phyloP scores from a whole-genome alignment of 92 coral and sea anemone genomes.

The Parazoanthus atlanticus region DNA sequence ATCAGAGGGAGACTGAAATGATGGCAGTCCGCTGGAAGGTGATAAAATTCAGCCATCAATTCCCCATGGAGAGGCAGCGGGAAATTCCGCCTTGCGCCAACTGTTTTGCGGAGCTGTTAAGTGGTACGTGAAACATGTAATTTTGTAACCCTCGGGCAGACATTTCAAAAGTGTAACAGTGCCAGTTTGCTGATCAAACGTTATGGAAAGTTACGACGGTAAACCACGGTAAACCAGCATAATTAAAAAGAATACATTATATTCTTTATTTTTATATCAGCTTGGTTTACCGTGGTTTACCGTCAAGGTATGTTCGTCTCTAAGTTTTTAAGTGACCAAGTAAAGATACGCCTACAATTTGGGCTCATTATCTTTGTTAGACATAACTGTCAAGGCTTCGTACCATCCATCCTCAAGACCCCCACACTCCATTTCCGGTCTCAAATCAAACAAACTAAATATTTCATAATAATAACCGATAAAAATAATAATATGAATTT shows the following conservation, averaged over 20 bases:
- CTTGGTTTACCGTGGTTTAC: conserved; percentile 11
- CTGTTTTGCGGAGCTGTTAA: conserved; percentile 35
- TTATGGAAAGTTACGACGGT: not conserved
- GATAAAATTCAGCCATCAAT: conserved; percentile 16
- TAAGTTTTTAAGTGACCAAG: not conserved
- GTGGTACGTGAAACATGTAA: not conserved
- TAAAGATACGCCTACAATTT: not conserved
- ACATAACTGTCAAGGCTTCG: conserved; percentile 11
- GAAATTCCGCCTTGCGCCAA: conserved; percentile 31
- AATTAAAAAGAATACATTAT: not conserved
- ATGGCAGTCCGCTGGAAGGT: conserved; percentile 50
- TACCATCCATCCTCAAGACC: not conserved
- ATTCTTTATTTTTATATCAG: conserved; percentile 4
- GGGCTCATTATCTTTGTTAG: not conserved
- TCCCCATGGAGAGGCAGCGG: conserved; percentile 27
- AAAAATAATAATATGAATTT: not conserved
- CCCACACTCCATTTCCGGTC: conserved; percentile 6
- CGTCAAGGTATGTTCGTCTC: not conserved
- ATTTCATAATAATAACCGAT: not conserved
- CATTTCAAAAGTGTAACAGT: not conserved
- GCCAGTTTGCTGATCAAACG: not conserved
- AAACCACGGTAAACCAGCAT: conserved; percentile 11
- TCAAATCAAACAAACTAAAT: not conserved
- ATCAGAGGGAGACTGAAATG: conserved; percentile 53
- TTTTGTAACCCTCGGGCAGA: not conserved